Evolutionary conservation across 2,113 vertebrate genomes (phyloP), one percentile per base, ranked within the genome.

Genomic region (Bufo gargarizans): DNA sequence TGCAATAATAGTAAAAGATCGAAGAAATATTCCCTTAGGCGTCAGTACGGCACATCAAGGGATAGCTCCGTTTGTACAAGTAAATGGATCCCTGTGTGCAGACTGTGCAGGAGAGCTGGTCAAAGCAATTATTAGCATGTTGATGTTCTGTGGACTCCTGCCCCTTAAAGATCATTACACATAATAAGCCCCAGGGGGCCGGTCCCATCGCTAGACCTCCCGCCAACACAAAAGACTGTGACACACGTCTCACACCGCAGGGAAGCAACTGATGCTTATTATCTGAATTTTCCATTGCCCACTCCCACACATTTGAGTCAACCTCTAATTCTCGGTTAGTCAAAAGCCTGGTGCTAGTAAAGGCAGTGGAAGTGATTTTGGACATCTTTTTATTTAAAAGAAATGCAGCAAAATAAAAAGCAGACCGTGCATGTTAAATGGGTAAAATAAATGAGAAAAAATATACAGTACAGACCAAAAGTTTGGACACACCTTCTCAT

Each of bases 61-160:
- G 69, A 85, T 19, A 59, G 84, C 53, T 85, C 55, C 47, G 49
- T 77, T 77, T 85, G 69, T 85, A 77, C 14, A 77, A 85, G 71
- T 45, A 85, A 72, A 76, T 76, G 81, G 81, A 83, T 83, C 12
- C 58, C 47, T 69, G 81, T 67, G 58, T 85, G 33, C 69, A 45
- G 71, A 59, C 84, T 85, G 71, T 59, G 55, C 71, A 59, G 71
- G 69, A 47, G 71, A 85, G 69, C 55, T 47, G 53, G 71, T 85
- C 84, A 61, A 59, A 59, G 69, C 71, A 85, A 85, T 76, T 76
- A 59, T 77, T 85, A 77, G 67, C 33, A 85, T 85, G 84, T 59
- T 58, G 84, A 76, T 77, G 43, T 74, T 85, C 61, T 59, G 84
- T 85, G 71, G 53, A n/a, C 69, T 77, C 20, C 55, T 77, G 69